Evolutionary conservation across 2,797 vertebrate species (phyloP).

Genomic region (Paramormyrops hopkinsi): DNA sequence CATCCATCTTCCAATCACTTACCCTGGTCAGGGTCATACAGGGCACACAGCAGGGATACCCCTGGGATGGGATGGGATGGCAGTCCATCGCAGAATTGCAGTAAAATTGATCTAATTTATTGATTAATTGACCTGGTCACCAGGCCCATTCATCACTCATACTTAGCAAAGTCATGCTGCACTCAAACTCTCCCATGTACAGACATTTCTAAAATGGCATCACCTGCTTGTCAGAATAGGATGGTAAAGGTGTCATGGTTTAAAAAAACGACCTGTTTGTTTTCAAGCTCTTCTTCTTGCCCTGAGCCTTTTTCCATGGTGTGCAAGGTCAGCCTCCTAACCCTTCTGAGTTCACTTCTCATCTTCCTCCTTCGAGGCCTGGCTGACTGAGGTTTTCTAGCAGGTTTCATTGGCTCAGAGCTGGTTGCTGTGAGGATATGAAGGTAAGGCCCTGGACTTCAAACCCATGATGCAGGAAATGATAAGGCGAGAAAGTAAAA

Average conservation of each 20-base stretch:
- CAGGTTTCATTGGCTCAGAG: not conserved
- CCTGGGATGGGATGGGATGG: not conserved
- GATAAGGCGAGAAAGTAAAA: not conserved
- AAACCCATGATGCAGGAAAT: not conserved
- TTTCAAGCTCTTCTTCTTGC: not conserved
- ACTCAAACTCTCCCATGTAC: not conserved
- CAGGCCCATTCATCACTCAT: not conserved
- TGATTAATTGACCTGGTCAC: not conserved
- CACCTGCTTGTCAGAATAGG: not conserved
- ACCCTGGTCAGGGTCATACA: not conserved
- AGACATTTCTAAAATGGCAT: not conserved
- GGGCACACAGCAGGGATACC: not conserved
- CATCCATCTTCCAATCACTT: not conserved
- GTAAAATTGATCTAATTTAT: not conserved
- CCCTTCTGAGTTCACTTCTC: not conserved
- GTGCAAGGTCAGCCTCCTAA: not conserved
- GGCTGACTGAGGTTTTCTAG: not conserved
- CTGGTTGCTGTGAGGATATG: not conserved
- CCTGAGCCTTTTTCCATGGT: not conserved
- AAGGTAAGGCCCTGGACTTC: not conserved
- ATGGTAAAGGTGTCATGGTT: not conserved
- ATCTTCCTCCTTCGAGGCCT: not conserved
- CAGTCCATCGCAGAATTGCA: not conserved
- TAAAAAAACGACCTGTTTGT: not conserved
- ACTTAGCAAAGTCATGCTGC: not conserved